Evolutionary conservation across 2,797 vertebrate genomes (phyloP).

Genomic region (Galagoides demidoff): DNA sequence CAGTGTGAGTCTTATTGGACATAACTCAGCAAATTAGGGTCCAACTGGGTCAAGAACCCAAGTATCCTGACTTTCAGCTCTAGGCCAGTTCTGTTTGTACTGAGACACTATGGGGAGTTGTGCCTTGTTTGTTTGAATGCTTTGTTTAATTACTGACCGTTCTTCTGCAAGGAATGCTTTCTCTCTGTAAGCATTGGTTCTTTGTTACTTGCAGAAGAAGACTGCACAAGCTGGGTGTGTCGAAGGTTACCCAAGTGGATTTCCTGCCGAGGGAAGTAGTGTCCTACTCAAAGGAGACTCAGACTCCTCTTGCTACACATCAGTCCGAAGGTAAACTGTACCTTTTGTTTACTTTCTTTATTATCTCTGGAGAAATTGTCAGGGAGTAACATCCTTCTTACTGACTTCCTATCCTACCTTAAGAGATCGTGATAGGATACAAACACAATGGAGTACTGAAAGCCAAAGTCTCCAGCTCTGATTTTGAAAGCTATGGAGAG

Average conservation of each 20-base stretch:
- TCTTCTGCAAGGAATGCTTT: constrained; percentile 36
- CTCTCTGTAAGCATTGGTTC: constrained; percentile 31
- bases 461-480: neutral
- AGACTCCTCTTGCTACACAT: constrained; percentile 94
- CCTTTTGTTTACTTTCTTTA: constrained; percentile 17
- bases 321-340: constrained; percentile 93
- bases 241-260: constrained; percentile 98
- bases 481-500: neutral
- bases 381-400: neutral
- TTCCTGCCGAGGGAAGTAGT: constrained; percentile 97
- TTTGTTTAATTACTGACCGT: constrained; percentile 61
- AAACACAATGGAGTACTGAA: neutral
- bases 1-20: neutral
- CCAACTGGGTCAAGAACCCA: neutral
- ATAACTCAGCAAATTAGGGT: neutral
- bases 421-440: neutral
- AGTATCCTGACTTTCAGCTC: neutral
- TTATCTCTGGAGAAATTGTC: neutral
- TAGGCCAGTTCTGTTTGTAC: neutral
- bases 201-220: constrained; percentile 88
- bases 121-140: constrained; percentile 65
- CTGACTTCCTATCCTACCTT: neutral
- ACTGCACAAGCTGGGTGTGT: constrained; percentile 94
- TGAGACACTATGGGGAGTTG: neutral
- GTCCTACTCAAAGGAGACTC: constrained; percentile 97